Base-by-base conservation (phyloP, 2,113 vertebrate species). In the Toxostoma redivivum region DNA sequence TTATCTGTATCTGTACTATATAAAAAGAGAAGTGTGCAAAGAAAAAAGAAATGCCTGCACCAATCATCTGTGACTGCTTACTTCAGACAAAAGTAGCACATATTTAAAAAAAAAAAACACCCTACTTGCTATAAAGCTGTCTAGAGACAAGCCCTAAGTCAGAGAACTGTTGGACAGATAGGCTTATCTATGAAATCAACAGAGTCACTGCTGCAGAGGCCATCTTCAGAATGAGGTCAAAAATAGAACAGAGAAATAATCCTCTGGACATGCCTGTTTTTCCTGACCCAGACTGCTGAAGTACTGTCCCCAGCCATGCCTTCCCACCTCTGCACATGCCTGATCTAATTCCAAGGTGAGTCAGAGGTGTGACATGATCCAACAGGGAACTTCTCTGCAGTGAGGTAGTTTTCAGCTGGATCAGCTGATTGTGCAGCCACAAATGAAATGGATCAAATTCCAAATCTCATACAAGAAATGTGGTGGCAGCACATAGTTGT, bases 401-500 rank as follows among this genome's bases (percentile, higher is more conserved):
- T 33, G 28, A 86, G 27, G 64, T n/a, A 66, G 38, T 83, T 90
- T 95, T 86, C 2, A 2, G 71, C 24, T 94, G 85, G 17, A 88
- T 92, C 90, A 94, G 94, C 79, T 92, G 76, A 73, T 73, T 77
- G 51, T 83, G 54, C 47, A 83, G 38, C 82, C 82, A 62, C 86
- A 81, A 81, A 93, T 56, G 18, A 93, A 83, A 69, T 80, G 82
- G 86, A 90, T 96, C 92, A 54, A 58, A 86, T 94, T 90, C 82
- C 86, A 92, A 70, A 81, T 70, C 88, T 66, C 76, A 61, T 48
- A 72, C 0, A 4, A 93, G 91, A 90, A 94, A 90, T 86, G 71
- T 51, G 60, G 67, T 81, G 51, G 90, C 91, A 95, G 90, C 95
- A 94, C 82, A 93, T 70, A 94, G 38, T 28, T 96, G 94, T 71